Base-by-base conservation (phyloP, 2,797 vertebrate species). In the Enteromius trimaculatus region DNA sequence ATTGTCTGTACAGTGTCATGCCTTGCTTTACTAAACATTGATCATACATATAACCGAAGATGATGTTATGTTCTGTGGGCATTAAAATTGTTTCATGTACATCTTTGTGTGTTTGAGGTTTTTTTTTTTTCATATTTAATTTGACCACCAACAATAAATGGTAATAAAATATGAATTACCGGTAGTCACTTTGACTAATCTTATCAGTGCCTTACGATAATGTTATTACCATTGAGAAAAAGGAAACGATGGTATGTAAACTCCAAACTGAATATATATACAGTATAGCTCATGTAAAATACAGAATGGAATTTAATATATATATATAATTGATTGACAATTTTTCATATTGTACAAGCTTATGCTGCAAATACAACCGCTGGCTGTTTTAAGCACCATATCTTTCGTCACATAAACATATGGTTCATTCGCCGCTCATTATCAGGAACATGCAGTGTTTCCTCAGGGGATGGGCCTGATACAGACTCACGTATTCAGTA, bases 71-170 rank as follows among this genome's bases (percentile, higher is more conserved):
- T 88, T 92, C 78, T 84, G 51, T 86, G 81, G 79, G 64, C 87
- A 94, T 90, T 93, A 91, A 92, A 93, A 47, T 82, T 21, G 47
- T 71, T 72, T 68, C 58, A 51, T 77, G 49, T 82, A 76, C 23
- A 49, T 17, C 21, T 13, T 10, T 65, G 34, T 65, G 58, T 10
- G 4, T 60, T 60, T 29, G 14, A 29, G 4, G 6, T 39, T 29
- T 64, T 65, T 51, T 51, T 39, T 29, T 64, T 65, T 51, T 51
- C 29, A 51, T 49, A 51, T 23, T 81, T 74, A 55, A 42, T 58
- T 37, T 42, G 65, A 55, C 55, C 8, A 14, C 34, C 31, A 37
- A 47, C 13, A 49, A 79, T 66, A 55, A 29, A 3, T 58, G 3
- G 51, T 21, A 26, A 58, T 80, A 58, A 58, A 80, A 44, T 55